Evolutionary conservation across 2,888 invertebrate species (phyloP).

Genomic region (Pediacus dermestoides): DNA sequence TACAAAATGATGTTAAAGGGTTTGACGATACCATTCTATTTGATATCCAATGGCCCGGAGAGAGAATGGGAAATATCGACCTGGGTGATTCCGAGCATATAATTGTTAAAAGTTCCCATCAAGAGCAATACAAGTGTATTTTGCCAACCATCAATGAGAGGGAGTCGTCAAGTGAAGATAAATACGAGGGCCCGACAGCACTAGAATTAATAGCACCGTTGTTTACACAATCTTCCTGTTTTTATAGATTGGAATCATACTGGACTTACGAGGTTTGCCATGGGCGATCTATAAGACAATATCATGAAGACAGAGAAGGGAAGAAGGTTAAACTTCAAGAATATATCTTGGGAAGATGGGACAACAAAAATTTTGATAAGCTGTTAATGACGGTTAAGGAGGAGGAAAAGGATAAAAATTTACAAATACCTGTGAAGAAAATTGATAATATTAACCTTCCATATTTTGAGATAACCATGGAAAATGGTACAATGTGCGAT

Average conservation of each 20-base stretch:
- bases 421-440: slow-evolving; percentile 58
- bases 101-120: slow-evolving; percentile 67
- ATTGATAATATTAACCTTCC: slow-evolving; percentile 87
- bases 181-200: slow-evolving; percentile 71
- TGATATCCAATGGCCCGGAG: slow-evolving; percentile 74
- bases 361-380: slow-evolving; percentile 60
- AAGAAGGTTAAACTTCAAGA: slow-evolving; percentile 80
- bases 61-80: slow-evolving; percentile 14
- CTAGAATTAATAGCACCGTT: slow-evolving; percentile 72
- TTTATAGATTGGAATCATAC: slow-evolving; percentile 82
- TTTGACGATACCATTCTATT: slow-evolving; percentile 81
- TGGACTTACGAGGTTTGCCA: slow-evolving; percentile 98
- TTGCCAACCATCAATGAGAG: slow-evolving; percentile 66
- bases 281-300: slow-evolving; percentile 86
- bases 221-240: slow-evolving; percentile 76
- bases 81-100: slow-evolving; percentile 58
- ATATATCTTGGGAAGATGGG: slow-evolving; percentile 79
- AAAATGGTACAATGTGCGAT: slow-evolving; percentile 89
- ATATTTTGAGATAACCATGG: slow-evolving; percentile 82
- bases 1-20: slow-evolving; percentile 62
- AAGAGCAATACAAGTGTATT: slow-evolving; percentile 80
- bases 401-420: slow-evolving; percentile 53
- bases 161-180: slow-evolving; percentile 56
- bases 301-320: slow-evolving; percentile 91
- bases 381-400: slow-evolving; percentile 53